Base-by-base conservation (phyloP, 2,113 vertebrate species). In the Phycodurus eques region DNA sequence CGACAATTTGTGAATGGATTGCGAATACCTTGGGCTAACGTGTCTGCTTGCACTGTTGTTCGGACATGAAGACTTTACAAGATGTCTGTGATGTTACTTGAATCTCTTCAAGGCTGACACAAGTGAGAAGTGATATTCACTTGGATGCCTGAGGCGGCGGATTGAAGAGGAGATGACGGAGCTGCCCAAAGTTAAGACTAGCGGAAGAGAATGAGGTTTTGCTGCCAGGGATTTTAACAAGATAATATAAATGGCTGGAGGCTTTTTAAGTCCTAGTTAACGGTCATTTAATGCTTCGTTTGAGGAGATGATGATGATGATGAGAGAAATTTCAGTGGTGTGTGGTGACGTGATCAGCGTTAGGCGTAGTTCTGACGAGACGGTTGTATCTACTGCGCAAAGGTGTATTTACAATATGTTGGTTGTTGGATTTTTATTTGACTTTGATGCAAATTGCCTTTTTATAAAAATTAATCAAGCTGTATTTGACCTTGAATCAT, bases 31-130 rank as follows among this genome's bases (percentile, higher is more conserved):
- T 27, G 27, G 27, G 27, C 27, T 27, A 27, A 27, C 27, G 27
- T 27, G 27, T 27, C 27, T 27, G 27, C 27, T 27, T 27, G 27
- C 27, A 27, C 27, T 27, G 27, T 27, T 27, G 27, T 82, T 43
- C 74, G 53, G 51, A 22, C 69, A 44, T 59, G 54, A 53, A 39
- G 70, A 46, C 2, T 60, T 22, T 46, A 42, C 17, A 57, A 43
- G 27, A 22, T 39, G 47, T 68, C 60, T 67, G 42, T 80, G 56
- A 60, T 61, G 59, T 70, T 69, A 72, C 72, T 68, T 78, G 81
- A 79, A 77, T 82, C 64, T 65, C 51, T 49, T 60, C 71, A 43
- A 51, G 22, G 35, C 51, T 65, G 72, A 74, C 46, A 57, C 8
- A 39, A 72, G 56, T 35, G 64, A 70, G 54, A 59, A 73, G 69